Percentiles rank a stretch among this genome's conserved stretches.
phyloP scores from a whole-genome alignment of 2,888 invertebrate genomes.

The Microchrysa polita region DNA sequence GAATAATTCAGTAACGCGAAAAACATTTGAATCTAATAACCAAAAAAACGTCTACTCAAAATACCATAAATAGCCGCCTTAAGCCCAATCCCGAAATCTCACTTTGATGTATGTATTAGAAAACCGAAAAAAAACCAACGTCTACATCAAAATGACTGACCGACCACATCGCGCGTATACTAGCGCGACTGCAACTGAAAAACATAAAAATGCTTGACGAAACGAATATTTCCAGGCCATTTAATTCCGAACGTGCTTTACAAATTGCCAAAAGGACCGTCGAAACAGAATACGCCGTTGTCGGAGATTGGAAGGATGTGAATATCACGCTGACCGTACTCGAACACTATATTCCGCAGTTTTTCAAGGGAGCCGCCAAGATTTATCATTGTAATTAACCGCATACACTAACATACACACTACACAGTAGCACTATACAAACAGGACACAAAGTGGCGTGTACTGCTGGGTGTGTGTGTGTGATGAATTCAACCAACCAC shows the following conservation, averaged over 20 bases:
- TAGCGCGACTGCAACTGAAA: slow-evolving; percentile 58
- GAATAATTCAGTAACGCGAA: too few relatives aligned
- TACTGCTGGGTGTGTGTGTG: background rate
- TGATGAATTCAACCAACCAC: background rate
- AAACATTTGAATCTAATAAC: too few relatives aligned
- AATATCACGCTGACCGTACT: slow-evolving; percentile 81
- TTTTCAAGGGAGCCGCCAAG: slow-evolving; percentile 77
- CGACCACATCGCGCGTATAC: slow-evolving; percentile 60
- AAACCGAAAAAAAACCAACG: slow-evolving; percentile 66
- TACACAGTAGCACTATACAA: background rate
- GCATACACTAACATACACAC: too few relatives aligned
- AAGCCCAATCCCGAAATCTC: background rate
- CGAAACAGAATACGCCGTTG: slow-evolving; percentile 83
- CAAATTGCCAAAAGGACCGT: slow-evolving; percentile 86
- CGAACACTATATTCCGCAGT: slow-evolving; percentile 81
- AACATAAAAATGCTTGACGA: slow-evolving; percentile 29
- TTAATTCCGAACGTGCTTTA: slow-evolving; percentile 82
- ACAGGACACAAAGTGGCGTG: too few relatives aligned
- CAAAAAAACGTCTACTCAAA: background rate
- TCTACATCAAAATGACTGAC: slow-evolving; percentile 80
- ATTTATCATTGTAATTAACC: slow-evolving; percentile 77
- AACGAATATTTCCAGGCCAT: slow-evolving; percentile 71
- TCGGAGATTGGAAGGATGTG: slow-evolving; percentile 84
- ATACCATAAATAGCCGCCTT: background rate
- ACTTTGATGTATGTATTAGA: too few relatives aligned